phyloP scores from a whole-genome alignment of 2,113 vertebrate species.

The Dasyornis broadbenti region DNA sequence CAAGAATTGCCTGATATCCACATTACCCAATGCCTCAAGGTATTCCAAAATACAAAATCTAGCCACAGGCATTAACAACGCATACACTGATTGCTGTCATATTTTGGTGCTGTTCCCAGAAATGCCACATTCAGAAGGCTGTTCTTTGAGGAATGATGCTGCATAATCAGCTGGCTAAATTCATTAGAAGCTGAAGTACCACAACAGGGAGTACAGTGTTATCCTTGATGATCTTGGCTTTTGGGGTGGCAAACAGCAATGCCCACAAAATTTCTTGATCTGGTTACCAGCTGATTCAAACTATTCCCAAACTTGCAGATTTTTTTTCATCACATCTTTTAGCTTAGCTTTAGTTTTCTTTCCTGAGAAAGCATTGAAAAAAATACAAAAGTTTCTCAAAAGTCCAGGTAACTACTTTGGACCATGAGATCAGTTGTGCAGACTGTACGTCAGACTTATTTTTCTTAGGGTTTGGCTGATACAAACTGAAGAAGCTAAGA shows the following conservation, averaged over 20 bases:
- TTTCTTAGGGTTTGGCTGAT: not conserved
- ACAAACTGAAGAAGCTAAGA: not conserved
- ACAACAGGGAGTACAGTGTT: not conserved
- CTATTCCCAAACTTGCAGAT: not conserved
- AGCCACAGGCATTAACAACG: conserved; percentile 36
- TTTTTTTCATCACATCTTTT: not conserved
- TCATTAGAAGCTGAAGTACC: not conserved
- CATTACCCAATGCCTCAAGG: not conserved
- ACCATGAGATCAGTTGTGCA: not conserved
- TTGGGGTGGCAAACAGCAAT: not conserved
- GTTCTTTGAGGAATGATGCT: conserved; percentile 25
- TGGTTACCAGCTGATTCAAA: not conserved
- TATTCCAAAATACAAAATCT: not conserved
- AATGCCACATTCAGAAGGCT: conserved; percentile 19
- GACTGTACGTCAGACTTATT: not conserved
- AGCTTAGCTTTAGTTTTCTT: not conserved
- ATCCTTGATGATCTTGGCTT: not conserved
- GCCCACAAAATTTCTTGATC: not conserved
- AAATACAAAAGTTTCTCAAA: not conserved
- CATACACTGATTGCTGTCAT: conserved; percentile 15
- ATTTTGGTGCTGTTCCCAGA: conserved; percentile 51
- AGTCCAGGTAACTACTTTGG: not conserved
- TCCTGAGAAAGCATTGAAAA: not conserved
- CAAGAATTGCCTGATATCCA: not conserved
- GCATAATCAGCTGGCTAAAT: conserved; percentile 23